Evolutionary conservation across 2,113 vertebrate species (phyloP), one percentile per base, ranked within the genome.

Genomic region (Channa maculata): DNA sequence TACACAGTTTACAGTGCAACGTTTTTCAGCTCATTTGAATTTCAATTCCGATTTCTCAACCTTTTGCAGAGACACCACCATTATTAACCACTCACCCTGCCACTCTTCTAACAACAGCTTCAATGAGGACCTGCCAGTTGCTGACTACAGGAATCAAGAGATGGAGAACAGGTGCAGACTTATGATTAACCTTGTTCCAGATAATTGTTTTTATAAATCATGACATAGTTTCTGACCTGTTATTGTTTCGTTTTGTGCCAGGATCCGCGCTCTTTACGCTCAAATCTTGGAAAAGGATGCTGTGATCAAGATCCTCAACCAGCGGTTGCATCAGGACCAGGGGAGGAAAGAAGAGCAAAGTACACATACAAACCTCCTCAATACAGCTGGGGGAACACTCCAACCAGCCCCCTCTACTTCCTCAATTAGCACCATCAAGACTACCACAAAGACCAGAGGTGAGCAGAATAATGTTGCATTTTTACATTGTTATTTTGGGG

Each of bases 231-330:
- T 41, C 61, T 78, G 12, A 80, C 46, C 2, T 63, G 10, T 38
- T 6, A 2, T 10, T 0, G 44, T 62, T 68, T 1, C 65, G 13
- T 36, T 58, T 81, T 39, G 10, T 36, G 3, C 63, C 58, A 98
- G 97, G 86, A 96, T 99, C 60, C 96, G 97, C 67, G 96, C 94
- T 37, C 96, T 99, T 12, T 97, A 99, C 0, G 97, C 97, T 51
- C 97, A 98, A 86, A 98, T 99, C 83, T 88, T 99, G 80, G 98
- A 99, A 94, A 99, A 99, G 79, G 98, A 99, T 0, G 98, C 97
- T 0, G 94, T 98, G 81, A 99, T 99, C 86, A 99, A 99, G 78
- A 96, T 99, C 37, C 94, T 99, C 70, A 96, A 98, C 80, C 97
- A 99, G 83, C 95, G 97, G 41, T 96, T 97, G 0, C 94, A 96